Evolutionary conservation across 2,888 invertebrate species (phyloP).

Genomic region (Cyaniris semiargus): DNA sequence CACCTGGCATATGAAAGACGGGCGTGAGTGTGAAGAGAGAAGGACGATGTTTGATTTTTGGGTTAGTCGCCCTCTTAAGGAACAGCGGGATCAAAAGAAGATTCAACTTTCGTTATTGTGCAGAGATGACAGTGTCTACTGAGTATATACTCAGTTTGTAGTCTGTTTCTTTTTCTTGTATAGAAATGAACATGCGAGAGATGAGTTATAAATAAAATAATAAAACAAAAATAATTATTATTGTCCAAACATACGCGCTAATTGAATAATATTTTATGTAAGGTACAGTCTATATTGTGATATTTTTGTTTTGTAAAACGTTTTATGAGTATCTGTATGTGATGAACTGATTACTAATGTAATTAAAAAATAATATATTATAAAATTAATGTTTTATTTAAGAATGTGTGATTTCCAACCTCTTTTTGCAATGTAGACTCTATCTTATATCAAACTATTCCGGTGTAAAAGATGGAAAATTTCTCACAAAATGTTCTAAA

Average conservation of each 20-base stretch:
- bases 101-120: background rate
- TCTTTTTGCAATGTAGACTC: background rate
- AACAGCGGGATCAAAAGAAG: no score
- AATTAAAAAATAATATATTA: no score
- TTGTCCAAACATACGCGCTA: background rate
- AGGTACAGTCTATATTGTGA: constrained; percentile 2
- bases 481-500: background rate
- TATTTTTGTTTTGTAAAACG: background rate
- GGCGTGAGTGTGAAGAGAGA: no score
- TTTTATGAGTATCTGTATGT: background rate
- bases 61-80: no score
- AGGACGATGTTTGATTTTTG: no score
- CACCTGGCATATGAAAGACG: no score
- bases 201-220: background rate
- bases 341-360: no score
- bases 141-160: background rate
- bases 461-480: background rate
- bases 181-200: background rate
- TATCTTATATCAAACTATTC: background rate
- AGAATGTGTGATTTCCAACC: background rate
- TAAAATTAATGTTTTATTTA: background rate
- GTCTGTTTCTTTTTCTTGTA: background rate
- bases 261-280: background rate
- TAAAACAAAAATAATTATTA: background rate
- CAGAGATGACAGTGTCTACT: background rate